A percentile compares a stretch with the other conserved stretches of the same genome.
These are phyloP conservation scores for Acanthornis magna DNA, from an alignment of 2,797 vertebrate genomes.

Conservation along the genomic window DNA sequence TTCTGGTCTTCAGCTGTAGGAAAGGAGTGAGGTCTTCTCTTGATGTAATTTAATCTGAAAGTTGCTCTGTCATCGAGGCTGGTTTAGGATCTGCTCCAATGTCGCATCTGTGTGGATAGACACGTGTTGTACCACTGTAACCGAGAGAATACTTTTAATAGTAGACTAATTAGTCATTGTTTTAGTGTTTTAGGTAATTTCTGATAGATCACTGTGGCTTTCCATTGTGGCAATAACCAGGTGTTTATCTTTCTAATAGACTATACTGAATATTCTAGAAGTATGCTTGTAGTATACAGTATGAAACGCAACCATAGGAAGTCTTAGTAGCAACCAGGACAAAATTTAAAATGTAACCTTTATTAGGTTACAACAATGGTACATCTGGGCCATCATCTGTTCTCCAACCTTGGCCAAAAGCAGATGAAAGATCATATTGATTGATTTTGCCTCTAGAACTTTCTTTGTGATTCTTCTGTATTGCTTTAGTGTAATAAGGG, in stretches of 20 bases:
- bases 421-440: not conserved
- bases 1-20: not conserved
- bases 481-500: not conserved
- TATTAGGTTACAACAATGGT: not conserved
- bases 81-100: not conserved
- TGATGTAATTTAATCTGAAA: not conserved
- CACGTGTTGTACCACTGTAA: accelerated
- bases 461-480: not conserved
- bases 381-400: not conserved
- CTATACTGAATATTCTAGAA: not conserved
- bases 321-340: not conserved
- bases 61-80: not conserved
- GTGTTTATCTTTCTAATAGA: not conserved
- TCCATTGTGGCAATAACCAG: not conserved
- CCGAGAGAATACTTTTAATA: not conserved
- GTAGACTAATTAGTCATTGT: not conserved
- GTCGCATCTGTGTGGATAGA: not conserved
- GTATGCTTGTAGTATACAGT: not conserved
- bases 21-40: not conserved
- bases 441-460: not conserved
- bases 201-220: not conserved
- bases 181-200: not conserved
- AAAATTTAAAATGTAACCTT: not conserved
- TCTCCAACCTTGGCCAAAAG: not conserved
- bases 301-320: not conserved